Evolutionary conservation across 2,888 invertebrate species (phyloP).

Genomic region (Caenorhabditis sp.): DNA sequence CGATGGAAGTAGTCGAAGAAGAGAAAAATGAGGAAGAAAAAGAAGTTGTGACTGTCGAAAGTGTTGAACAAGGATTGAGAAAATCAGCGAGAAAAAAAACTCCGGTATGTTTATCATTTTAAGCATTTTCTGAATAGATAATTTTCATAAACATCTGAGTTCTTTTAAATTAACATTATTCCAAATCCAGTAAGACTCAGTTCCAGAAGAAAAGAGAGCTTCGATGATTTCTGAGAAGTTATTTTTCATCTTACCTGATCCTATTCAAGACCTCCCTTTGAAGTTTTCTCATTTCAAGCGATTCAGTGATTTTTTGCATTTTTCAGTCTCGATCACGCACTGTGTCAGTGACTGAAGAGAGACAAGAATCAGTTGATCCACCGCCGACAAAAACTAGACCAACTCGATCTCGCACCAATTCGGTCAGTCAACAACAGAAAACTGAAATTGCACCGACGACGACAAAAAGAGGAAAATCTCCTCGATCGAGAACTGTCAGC

Average conservation of each 20-base stretch:
- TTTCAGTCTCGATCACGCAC: not conserved
- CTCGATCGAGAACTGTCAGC: not conserved
- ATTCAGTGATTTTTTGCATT: too few species aligned
- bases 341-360: not conserved
- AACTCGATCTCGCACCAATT: not conserved
- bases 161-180: too few species aligned
- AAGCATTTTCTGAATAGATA: too few species aligned
- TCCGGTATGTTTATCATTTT: too few species aligned
- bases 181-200: too few species aligned
- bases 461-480: not conserved
- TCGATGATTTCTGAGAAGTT: too few species aligned
- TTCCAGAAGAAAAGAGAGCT: too few species aligned
- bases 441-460: too few species aligned
- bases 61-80: not conserved
- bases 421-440: not conserved
- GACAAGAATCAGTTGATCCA: not conserved
- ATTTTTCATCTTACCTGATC: too few species aligned
- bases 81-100: not conserved
- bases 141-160: too few species aligned
- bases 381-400: not conserved
- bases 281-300: too few species aligned
- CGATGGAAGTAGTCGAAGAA: not conserved
- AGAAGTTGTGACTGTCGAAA: not conserved
- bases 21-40: not conserved
- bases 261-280: too few species aligned